Conservation (phyloP, 2,888 invertebrate species). For the Aphidius colemani region DNA sequence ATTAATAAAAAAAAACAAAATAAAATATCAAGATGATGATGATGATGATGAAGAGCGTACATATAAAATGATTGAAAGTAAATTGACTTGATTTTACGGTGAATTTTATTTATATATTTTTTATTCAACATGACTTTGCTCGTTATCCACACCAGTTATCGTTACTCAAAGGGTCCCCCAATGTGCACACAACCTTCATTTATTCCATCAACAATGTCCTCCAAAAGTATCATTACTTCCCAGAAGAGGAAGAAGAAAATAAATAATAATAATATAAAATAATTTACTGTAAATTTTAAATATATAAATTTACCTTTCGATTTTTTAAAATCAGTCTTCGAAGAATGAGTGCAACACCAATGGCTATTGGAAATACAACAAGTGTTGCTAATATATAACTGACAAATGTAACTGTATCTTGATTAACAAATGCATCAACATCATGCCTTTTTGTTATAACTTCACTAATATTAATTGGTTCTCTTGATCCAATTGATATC, state of each 20-base stretch:
- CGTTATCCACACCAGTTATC: conserved; percentile 25
- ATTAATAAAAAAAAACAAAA: neutral
- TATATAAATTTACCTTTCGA: conserved; percentile 53
- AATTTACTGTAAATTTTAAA: too few relatives aligned
- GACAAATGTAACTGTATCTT: conserved; percentile 57
- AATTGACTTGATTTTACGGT: neutral
- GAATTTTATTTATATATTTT: neutral
- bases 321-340: conserved; percentile 60
- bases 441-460: conserved; percentile 56
- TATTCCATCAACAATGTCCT: neutral
- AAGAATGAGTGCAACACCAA: conserved; percentile 58
- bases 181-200: neutral
- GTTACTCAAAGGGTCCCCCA: conserved; percentile 20
- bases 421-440: conserved; percentile 52
- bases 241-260: too few relatives aligned
- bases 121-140: conserved; percentile 16
- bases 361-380: conserved; percentile 59
- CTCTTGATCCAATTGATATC: conserved; percentile 45
- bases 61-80: conserved; percentile 4
- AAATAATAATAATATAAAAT: neutral
- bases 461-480: conserved; percentile 54
- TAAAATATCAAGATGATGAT: neutral
- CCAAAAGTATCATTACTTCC: neutral
- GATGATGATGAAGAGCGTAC: neutral
- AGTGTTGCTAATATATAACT: conserved; percentile 60